Evolutionary conservation across 1,140 invertebrate species (phyloP), one percentile per base, ranked within the genome.

Genomic region (Limonius californicus): DNA sequence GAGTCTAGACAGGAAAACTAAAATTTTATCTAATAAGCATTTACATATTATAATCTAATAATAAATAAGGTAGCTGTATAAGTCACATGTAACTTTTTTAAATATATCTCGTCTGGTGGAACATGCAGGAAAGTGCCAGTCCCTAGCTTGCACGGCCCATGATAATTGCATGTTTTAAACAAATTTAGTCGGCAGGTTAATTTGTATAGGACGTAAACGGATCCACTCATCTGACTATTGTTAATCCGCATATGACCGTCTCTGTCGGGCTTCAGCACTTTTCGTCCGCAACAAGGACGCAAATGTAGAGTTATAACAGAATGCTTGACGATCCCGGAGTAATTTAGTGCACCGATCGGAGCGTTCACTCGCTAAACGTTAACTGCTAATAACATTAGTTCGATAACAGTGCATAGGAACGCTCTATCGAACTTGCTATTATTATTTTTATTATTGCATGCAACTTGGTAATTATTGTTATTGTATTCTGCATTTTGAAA

Each of bases 141-240:
- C 59, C 21, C 64, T 57, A 67, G 64, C 68, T 67, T 69, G 71
- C 69, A 72, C 70, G 66, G 70, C 59, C 67, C 65, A 66, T 67
- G 69, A 73, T 73, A 73, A 73, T 73, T 73, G 72, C 72, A 73
- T 73, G 72, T 66, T 72, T 72, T 73, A 71, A 73, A 72, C 72
- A 68, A 73, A 72, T 73, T 73, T 72, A 71, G 69, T 60, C 72
- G 70, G 68, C 65, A 71, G 69, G 66, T 72, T 73, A 73, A 73
- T 73, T 73, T 72, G 69, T 73, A 72, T 67, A 69, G 64, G 62
- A 71, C 63, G 62, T 66, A 69, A 71, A 70, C 69, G 68, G 66
- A 68, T 72, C 68, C 65, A 67, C 53, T 62, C 54, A 35, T 65
- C 63, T 55, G 63, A 61, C 63, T 65, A 60, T 61, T 65, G 63